Evolutionary conservation across 2,113 vertebrate genomes (phyloP).

Genomic region (Chaenocephalus aceratus): DNA sequence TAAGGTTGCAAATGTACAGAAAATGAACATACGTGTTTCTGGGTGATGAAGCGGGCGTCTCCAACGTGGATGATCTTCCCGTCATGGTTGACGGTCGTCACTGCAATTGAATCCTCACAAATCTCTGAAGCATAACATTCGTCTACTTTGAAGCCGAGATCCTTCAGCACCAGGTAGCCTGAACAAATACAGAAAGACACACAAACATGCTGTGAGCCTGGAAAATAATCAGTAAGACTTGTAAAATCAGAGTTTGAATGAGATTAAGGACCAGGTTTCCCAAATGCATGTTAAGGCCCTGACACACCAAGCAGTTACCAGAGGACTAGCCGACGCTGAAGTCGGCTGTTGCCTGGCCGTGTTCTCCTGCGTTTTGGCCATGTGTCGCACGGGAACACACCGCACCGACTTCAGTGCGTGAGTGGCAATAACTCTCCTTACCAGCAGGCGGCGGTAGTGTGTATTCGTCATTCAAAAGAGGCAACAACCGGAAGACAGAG

Average conservation of each 20-base stretch:
- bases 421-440: too few species aligned
- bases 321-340: too few species aligned
- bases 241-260: too few species aligned
- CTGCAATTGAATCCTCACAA: conserved; percentile 87
- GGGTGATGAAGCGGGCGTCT: conserved; percentile 87
- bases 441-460: too few species aligned
- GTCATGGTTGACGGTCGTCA: conserved; percentile 86
- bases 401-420: too few species aligned
- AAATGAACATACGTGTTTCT: conserved; percentile 80
- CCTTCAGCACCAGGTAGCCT: conserved; percentile 93
- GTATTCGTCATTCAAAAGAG: too few species aligned
- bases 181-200: background rate
- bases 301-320: too few species aligned
- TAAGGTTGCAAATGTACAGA: background rate
- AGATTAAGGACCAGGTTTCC: background rate
- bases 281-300: background rate
- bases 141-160: conserved; percentile 93
- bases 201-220: background rate
- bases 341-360: too few species aligned
- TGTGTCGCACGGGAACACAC: too few species aligned
- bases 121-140: conserved; percentile 93
- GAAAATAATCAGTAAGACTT: too few species aligned
- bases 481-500: too few species aligned
- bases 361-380: too few species aligned
- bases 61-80: conserved; percentile 89